These are phyloP conservation scores for Aphodius granarius DNA, from an alignment of 2,888 invertebrate species.

Conservation along the genomic window DNA sequence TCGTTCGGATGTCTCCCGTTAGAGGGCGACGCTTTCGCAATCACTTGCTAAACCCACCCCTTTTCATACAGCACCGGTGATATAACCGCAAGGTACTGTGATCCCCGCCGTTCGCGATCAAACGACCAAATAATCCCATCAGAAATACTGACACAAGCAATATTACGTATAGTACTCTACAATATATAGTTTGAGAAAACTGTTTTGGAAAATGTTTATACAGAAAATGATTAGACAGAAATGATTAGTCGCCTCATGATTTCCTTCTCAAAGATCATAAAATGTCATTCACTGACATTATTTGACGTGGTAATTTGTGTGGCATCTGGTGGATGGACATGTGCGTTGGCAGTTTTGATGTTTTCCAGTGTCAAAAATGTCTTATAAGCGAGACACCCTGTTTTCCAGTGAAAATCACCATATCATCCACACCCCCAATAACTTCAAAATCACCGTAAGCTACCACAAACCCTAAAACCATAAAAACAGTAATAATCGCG, in stretches of 20 bases:
- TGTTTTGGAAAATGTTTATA: too few relatives aligned
- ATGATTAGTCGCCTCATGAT: too few relatives aligned
- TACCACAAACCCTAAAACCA: background rate
- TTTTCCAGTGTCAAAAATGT: too few relatives aligned
- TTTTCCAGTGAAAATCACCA: too few relatives aligned
- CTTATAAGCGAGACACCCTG: too few relatives aligned
- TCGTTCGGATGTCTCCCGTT: constrained; percentile 31
- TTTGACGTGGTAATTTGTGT: too few relatives aligned
- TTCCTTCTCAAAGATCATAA: too few relatives aligned
- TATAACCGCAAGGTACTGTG: constrained; percentile 34
- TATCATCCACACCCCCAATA: background rate
- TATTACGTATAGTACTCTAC: background rate
- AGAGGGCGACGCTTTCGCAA: constrained; percentile 31
- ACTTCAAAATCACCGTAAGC: background rate
- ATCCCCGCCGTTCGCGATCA: constrained; percentile 21
- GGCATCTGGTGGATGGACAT: too few relatives aligned
- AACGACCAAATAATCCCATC: constrained; percentile 17
- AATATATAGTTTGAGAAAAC: too few relatives aligned
- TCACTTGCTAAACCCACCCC: constrained; percentile 28
- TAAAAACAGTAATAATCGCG: constrained; percentile 27
- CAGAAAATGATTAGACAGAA: too few relatives aligned
- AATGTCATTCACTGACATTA: too few relatives aligned
- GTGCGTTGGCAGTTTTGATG: too few relatives aligned
- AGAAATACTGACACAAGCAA: background rate
- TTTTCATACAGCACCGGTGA: constrained; percentile 31